phyloP scores from a whole-genome alignment of 2,113 vertebrate genomes.

The Hemiprocne comata region DNA sequence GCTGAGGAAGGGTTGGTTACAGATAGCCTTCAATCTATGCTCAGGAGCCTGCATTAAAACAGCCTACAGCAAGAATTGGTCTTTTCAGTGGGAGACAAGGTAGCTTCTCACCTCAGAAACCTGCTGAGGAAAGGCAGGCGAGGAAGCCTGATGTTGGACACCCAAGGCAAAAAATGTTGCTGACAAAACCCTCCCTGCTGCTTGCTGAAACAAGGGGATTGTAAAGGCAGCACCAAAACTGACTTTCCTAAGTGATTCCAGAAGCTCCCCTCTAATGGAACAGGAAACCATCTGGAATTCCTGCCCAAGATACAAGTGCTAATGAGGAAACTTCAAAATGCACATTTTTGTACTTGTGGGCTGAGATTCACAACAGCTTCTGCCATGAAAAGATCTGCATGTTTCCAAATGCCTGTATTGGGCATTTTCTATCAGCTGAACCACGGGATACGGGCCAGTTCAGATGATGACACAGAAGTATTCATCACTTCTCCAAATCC shows the following conservation, averaged over 20 bases:
- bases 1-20: background rate
- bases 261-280: background rate
- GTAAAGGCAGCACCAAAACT: background rate
- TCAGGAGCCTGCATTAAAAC: background rate
- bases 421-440: background rate
- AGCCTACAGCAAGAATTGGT: background rate
- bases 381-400: background rate
- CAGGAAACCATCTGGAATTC: background rate
- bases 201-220: background rate
- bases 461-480: background rate
- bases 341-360: background rate
- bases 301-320: background rate
- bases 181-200: background rate
- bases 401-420: accelerated
- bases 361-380: background rate
- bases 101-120: background rate
- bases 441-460: too few species aligned
- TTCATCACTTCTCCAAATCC: background rate
- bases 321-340: background rate
- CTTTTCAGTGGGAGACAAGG: background rate
- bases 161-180: background rate
- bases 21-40: background rate
- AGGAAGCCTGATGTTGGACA: background rate
- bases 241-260: background rate
- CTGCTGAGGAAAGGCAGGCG: background rate